phyloP scores from a whole-genome alignment of 2,888 invertebrate genomes.

The Pyrocoelia pectoralis region DNA sequence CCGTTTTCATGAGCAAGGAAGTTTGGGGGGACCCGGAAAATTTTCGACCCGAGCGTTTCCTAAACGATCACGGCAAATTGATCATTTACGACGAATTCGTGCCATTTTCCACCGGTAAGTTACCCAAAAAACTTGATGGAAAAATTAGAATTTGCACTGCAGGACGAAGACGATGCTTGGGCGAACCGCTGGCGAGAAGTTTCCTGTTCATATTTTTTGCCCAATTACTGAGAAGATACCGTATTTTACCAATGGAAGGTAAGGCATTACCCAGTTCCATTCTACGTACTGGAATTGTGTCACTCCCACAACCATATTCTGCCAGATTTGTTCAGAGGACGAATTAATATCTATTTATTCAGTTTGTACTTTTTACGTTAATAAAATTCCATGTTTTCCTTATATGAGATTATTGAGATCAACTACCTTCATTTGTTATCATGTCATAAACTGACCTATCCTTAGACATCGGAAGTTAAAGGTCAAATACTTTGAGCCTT shows the following conservation, averaged over 20 bases:
- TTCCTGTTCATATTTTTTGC: constrained; percentile 69
- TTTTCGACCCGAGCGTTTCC: constrained; percentile 72
- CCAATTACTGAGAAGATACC: constrained; percentile 67
- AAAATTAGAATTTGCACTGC: constrained; percentile 47
- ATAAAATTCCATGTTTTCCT: no score
- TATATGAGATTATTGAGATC: no score
- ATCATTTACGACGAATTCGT: constrained; percentile 50
- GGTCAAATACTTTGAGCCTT: no score
- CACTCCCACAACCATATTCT: background rate
- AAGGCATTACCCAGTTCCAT: background rate
- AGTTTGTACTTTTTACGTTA: no score
- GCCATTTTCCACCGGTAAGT: constrained; percentile 57
- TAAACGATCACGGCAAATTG: constrained; percentile 57
- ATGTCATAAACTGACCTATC: no score
- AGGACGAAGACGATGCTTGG: constrained; percentile 72
- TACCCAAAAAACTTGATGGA: background rate
- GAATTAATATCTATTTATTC: no score
- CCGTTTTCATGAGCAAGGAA: constrained; percentile 65
- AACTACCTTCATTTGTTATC: no score
- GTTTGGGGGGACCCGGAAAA: constrained; percentile 55
- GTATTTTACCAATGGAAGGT: constrained; percentile 61
- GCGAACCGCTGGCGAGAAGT: constrained; percentile 68
- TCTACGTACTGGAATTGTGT: background rate
- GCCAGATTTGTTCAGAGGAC: background rate
- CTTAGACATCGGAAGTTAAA: no score